A percentile compares a stretch with the other conserved stretches of the same genome.
Evolutionary conservation across 2,888 invertebrate species (phyloP).

Genomic region (Torymus aiolomorphi): DNA sequence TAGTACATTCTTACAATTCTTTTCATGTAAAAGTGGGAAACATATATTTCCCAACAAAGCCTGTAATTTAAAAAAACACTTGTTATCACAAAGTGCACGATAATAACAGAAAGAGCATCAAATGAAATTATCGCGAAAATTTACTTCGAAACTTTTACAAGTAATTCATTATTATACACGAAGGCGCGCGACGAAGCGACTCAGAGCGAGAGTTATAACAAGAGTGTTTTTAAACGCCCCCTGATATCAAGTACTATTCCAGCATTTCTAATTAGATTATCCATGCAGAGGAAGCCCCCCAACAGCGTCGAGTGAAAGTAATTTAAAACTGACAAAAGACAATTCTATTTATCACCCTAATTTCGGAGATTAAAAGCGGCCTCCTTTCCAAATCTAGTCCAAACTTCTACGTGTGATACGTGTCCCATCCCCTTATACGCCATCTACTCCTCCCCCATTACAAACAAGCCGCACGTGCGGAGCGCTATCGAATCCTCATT

Average conservation of each 20-base stretch:
- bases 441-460: not conserved
- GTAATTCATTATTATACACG: constrained; percentile 6
- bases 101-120: too few species aligned
- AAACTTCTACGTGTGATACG: not conserved
- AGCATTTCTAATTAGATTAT: constrained; percentile 45
- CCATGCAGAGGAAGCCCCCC: constrained; percentile 9
- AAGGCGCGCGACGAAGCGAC: too few species aligned
- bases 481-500: constrained; percentile 32
- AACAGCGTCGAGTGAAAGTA: constrained; percentile 21
- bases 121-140: too few species aligned
- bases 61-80: too few species aligned
- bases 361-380: constrained; percentile 37
- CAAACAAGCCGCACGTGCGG: not conserved
- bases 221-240: constrained; percentile 18
- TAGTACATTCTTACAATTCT: too few species aligned
- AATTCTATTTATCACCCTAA: constrained; percentile 51
- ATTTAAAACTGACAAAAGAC: constrained; percentile 52
- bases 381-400: constrained; percentile 41
- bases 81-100: too few species aligned
- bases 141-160: not conserved
- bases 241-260: constrained; percentile 1
- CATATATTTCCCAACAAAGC: too few species aligned
- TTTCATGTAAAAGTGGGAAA: too few species aligned
- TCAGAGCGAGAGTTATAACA: not conserved
- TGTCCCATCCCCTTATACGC: not conserved